These are phyloP conservation scores for Cordylochernes scorpioides DNA, from an alignment of 2,888 invertebrate species.

Conservation along the genomic window DNA sequence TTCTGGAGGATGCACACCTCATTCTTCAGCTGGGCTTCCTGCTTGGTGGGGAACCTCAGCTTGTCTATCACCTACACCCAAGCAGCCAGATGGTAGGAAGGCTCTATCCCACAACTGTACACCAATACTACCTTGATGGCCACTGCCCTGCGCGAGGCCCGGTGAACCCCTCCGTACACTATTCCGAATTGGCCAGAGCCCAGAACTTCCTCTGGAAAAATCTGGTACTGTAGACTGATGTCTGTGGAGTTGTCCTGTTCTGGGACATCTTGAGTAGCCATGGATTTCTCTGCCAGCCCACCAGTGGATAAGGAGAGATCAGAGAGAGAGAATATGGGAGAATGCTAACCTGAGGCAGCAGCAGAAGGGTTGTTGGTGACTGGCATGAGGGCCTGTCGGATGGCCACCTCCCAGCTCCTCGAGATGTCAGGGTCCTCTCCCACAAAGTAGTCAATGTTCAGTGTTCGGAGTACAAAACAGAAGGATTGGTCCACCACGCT, in stretches of 20 bases:
- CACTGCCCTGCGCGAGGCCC: conserved; percentile 59
- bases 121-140: conserved; percentile 99
- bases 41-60: conserved; percentile 87
- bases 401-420: conserved; percentile 74
- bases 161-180: conserved; percentile 64
- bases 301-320: neutral
- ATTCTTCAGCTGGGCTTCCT: conserved; percentile 92
- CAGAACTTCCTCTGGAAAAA: conserved; percentile 82
- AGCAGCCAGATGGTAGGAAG: too few relatives aligned
- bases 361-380: too few relatives aligned
- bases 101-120: too few relatives aligned
- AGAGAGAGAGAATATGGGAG: neutral
- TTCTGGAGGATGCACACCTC: conserved; percentile 93
- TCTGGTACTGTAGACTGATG: conserved; percentile 86
- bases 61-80: too few relatives aligned
- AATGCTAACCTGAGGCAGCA: too few relatives aligned
- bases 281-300: too few relatives aligned
- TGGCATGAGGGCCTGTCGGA: conserved; percentile 78
- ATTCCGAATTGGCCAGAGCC: conserved; percentile 98
- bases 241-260: conserved; percentile 26
- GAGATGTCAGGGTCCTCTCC: conserved; percentile 76
- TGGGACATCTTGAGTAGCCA: neutral
- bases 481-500: conserved; percentile 13
- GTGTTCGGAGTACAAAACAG: conserved; percentile 71
- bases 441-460: conserved; percentile 65